Conservation (phyloP, 2,113 vertebrate species). For the Thalassoma bifasciatum region DNA sequence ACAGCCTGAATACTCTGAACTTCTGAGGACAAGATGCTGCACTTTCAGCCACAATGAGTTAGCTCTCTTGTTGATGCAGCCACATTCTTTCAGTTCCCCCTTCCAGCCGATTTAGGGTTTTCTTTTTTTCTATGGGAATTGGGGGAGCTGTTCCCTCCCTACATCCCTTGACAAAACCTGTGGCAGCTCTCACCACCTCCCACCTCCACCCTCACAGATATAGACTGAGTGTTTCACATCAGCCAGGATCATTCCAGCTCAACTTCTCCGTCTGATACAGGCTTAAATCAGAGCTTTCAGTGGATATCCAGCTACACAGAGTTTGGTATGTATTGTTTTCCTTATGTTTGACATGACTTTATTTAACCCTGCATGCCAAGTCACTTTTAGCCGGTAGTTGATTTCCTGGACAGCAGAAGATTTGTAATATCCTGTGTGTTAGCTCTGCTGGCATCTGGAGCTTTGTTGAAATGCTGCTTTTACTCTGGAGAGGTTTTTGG, state of each 20-base stretch:
- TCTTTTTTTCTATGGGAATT: neutral
- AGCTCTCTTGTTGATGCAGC: constrained; percentile 43
- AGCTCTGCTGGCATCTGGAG: constrained; percentile 6
- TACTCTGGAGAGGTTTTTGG: neutral
- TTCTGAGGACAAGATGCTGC: constrained; percentile 12
- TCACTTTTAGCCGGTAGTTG: neutral
- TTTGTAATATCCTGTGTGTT: neutral
- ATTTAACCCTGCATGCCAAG: neutral
- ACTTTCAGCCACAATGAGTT: constrained; percentile 8
- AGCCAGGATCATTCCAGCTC: constrained; percentile 45
- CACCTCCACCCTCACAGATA: constrained; percentile 54
- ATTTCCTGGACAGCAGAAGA: neutral
- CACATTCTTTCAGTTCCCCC: constrained; percentile 53
- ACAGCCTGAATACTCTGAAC: constrained; percentile 6
- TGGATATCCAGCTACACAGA: constrained; percentile 5
- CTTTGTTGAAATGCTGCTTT: neutral
- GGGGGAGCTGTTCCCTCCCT: constrained; percentile 39
- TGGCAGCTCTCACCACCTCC: constrained; percentile 36
- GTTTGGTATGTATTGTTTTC: constrained; percentile 62
- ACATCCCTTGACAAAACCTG: constrained; percentile 37
- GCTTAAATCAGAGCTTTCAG: neutral
- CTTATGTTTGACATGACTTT: neutral
- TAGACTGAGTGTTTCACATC: constrained; percentile 49
- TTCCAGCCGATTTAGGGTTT: constrained; percentile 29
- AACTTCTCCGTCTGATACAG: constrained; percentile 26